phyloP scores from a whole-genome alignment of 2,888 invertebrate genomes.

The Scaptomyza tumidula region DNA sequence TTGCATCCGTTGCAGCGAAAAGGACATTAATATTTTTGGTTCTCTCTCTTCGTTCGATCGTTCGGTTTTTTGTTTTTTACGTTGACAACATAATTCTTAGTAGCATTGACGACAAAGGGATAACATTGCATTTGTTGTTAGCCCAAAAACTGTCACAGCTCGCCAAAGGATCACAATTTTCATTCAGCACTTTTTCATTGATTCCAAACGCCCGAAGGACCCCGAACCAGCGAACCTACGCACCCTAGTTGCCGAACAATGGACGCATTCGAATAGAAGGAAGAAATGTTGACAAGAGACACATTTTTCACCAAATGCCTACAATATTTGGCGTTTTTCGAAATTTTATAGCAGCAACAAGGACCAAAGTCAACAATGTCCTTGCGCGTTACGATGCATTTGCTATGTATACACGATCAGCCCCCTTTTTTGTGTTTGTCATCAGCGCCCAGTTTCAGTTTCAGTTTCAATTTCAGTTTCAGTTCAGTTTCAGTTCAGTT shows the following conservation, averaged over 20 bases:
- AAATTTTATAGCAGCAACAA: constrained; percentile 59
- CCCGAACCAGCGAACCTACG: constrained; percentile 2
- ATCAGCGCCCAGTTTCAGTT: constrained; percentile 50
- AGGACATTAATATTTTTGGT: constrained; percentile 59
- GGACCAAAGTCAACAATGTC: constrained; percentile 58
- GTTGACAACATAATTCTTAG: constrained; percentile 74
- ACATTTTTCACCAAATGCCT: constrained; percentile 72
- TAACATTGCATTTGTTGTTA: constrained; percentile 78
- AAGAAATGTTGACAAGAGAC: constrained; percentile 71
- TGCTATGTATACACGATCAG: constrained; percentile 75
- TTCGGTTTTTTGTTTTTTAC: constrained; percentile 6
- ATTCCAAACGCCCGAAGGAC: constrained; percentile 44
- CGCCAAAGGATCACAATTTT: constrained; percentile 70
- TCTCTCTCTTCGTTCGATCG: neutral
- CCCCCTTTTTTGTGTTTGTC: constrained; percentile 75
- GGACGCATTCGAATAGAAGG: constrained; percentile 72
- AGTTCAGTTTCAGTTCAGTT: too few species aligned
- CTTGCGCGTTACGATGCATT: constrained; percentile 39
- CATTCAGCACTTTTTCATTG: constrained; percentile 76
- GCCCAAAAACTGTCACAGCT: constrained; percentile 77
- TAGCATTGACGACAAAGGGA: constrained; percentile 77
- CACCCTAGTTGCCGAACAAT: constrained; percentile 46
- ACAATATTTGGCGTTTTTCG: constrained; percentile 73
- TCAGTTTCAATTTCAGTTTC: constrained; percentile 13
- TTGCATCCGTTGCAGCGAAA: constrained; percentile 71